Evolutionary conservation across 2,888 invertebrate genomes (phyloP), one percentile per base, ranked within the genome.

Genomic region (Lamellibrachia columna): DNA sequence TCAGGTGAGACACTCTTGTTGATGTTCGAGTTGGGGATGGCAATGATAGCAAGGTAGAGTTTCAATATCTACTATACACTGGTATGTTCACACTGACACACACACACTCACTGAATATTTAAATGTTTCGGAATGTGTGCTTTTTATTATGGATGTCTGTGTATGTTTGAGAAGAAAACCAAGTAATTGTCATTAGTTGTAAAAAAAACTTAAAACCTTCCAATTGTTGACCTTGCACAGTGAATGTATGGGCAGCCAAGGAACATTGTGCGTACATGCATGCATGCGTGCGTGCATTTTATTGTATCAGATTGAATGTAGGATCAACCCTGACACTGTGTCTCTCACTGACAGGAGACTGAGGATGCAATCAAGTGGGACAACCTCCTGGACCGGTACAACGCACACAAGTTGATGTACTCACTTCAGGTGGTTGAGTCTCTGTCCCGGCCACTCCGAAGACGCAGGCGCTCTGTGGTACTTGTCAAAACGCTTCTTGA

Each of bases 331-430:
- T 40, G 40, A 40, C 40, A 40, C 40, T 91, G 53, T 91, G 91
- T 52, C 6, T 53, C 15, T 91, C 9, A 7, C n/a, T 15, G 15
- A 22, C 75, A 75, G 75, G 53, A 92, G 90, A 92, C n/a, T 7
- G 58, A 91, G 22, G 92, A 90, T 15, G 75, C 55, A 6, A 93
- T 94, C 11, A 94, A 95, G 91, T 96, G 96, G 96, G 95, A 95
- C 93, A 98, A 98, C 94, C 97, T 99, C 1, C 97, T 99, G 15
- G 98, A 99, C 97, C 98, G 98, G 0, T 98, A 98, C 55, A 98
- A 98, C 96, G 98, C 99, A 0, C 99, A 99, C 96, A 98, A 98
- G 96, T 97, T 99, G 92, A 99, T 99, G 98, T 99, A 99, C 96
- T 98, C 98, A 0, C 97, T 99, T 93, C 98, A 99, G 96, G 99